These are phyloP conservation scores for Agrypnia vestita DNA, from an alignment of 1,140 invertebrate genomes.

Conservation along the genomic window DNA sequence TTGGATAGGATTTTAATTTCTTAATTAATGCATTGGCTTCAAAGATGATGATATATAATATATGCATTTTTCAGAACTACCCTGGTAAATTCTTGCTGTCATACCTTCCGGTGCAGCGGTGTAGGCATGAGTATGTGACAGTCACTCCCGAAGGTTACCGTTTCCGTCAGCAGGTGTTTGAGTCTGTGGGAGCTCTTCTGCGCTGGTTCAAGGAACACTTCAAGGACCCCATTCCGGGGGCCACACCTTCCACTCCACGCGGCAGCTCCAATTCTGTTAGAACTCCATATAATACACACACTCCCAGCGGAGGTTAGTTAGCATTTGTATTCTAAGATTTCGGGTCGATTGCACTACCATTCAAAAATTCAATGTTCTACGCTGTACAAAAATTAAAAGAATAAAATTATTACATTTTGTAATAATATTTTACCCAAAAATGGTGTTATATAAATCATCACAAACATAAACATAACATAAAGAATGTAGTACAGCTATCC, in stretches of 20 bases:
- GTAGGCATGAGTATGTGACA: constrained; percentile 93
- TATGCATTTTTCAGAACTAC: constrained; percentile 73
- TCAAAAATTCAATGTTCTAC: no score
- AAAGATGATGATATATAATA: no score
- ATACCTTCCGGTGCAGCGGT: constrained; percentile 89
- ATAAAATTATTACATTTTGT: no score
- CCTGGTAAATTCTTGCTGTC: constrained; percentile 97
- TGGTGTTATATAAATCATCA: no score
- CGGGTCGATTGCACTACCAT: no score
- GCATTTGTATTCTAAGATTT: no score
- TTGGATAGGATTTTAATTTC: no score
- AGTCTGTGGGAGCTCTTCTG: constrained; percentile 86
- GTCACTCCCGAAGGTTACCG: constrained; percentile 94
- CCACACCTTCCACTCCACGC: constrained; percentile 82
- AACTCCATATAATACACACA: constrained; percentile 82
- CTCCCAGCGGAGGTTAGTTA: constrained; percentile 67
- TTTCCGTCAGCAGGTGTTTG: constrained; percentile 92
- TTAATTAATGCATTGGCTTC: no score
- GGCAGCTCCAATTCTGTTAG: constrained; percentile 73
- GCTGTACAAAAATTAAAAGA: no score
- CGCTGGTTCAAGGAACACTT: constrained; percentile 99
- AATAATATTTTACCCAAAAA: no score
- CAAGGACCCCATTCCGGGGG: constrained; percentile 87
- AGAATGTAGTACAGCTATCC: no score
- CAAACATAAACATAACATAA: no score